A percentile compares a stretch with the other conserved stretches of the same genome.
Conservation (phyloP, 2,888 invertebrate genomes). For the Bellardia bayeri region DNA sequence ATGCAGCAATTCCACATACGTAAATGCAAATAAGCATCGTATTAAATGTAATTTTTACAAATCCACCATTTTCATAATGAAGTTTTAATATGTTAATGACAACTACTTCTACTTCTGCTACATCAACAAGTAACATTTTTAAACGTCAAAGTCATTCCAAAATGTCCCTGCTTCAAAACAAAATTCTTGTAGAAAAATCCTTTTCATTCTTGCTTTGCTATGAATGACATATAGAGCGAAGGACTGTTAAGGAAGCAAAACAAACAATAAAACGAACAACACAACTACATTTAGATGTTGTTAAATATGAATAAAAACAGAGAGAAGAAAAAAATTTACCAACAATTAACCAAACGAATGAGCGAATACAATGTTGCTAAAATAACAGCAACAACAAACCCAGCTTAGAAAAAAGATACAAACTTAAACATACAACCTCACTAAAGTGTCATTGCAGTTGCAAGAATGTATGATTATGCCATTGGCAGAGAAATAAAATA, state of each 20-base stretch:
- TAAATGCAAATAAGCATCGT: too few species aligned
- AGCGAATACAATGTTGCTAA: slow-evolving; percentile 17
- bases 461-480: background rate
- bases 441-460: background rate
- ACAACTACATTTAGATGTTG: slow-evolving; percentile 32
- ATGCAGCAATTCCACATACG: too few species aligned
- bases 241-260: background rate
- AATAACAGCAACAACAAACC: background rate
- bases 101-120: too few species aligned
- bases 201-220: background rate
- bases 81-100: too few species aligned
- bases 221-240: slow-evolving; percentile 14
- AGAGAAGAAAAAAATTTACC: slow-evolving; percentile 9
- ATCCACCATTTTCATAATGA: too few species aligned
- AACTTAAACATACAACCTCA: background rate
- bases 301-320: slow-evolving; percentile 32
- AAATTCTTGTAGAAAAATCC: too few species aligned
- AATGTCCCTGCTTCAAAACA: too few species aligned
- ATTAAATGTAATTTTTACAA: too few species aligned
- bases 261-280: background rate
- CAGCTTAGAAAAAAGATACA: too few species aligned
- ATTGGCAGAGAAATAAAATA: too few species aligned
- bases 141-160: too few species aligned
- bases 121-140: too few species aligned
- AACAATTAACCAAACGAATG: slow-evolving; percentile 63